Percentiles rank a stretch among this genome's conserved stretches.
phyloP scores from a whole-genome alignment of 2,888 invertebrate genomes.

The Volucella inanis region DNA sequence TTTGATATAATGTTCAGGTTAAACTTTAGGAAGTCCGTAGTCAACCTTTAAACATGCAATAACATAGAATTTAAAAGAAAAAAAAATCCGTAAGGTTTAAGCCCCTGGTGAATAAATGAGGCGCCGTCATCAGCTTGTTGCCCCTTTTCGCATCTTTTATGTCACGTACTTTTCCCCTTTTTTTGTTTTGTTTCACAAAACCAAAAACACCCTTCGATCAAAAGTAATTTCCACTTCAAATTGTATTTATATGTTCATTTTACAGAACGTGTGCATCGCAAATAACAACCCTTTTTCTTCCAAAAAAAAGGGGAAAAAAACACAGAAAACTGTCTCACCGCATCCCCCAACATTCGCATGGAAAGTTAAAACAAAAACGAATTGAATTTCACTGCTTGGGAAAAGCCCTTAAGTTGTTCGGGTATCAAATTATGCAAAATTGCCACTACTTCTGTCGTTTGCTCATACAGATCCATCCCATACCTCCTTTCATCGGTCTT shows the following conservation, averaged over 20 bases:
- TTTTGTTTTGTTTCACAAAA: background rate
- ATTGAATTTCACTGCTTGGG: slow-evolving; percentile 34
- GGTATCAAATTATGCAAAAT: slow-evolving; percentile 68
- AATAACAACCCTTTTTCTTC: slow-evolving; percentile 15
- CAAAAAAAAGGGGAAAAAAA: background rate
- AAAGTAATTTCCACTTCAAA: slow-evolving; percentile 38
- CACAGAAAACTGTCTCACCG: slow-evolving; percentile 5
- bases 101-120: too few species aligned
- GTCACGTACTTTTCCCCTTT: background rate
- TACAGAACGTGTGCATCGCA: slow-evolving; percentile 33
- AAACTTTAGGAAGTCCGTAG: too few species aligned
- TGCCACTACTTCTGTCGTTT: slow-evolving; percentile 2
- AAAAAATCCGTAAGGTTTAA: too few species aligned
- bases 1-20: too few species aligned
- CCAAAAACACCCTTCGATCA: slow-evolving; percentile 18
- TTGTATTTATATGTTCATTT: slow-evolving; percentile 51
- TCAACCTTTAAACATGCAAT: too few species aligned
- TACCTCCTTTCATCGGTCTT: background rate
- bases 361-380: background rate
- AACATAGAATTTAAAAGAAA: too few species aligned
- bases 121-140: too few species aligned
- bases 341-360: background rate
- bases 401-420: slow-evolving; percentile 40
- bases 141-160: too few species aligned
- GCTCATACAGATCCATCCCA: background rate